These are phyloP conservation scores for Rhynchophorus ferrugineus DNA, from an alignment of 1,140 invertebrate genomes.

Conservation along the genomic window DNA sequence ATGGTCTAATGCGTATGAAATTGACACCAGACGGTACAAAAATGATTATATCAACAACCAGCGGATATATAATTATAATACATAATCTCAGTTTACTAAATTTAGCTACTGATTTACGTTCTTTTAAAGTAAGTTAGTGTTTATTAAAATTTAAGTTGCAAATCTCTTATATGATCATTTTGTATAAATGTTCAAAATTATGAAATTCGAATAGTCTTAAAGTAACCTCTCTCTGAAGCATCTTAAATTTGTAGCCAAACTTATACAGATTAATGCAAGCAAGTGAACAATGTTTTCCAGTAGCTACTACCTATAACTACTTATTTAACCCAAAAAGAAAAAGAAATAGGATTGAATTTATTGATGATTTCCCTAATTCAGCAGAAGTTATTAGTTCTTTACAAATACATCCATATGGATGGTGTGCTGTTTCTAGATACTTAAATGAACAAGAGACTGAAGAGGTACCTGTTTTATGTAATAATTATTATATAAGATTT, in stretches of 20 bases:
- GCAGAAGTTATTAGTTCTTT: slow-evolving; percentile 84
- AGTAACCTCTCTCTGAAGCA: too few relatives aligned
- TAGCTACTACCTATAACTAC: slow-evolving; percentile 69
- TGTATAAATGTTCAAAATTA: too few relatives aligned
- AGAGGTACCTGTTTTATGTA: slow-evolving; percentile 52
- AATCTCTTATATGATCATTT: too few relatives aligned
- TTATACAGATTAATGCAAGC: slow-evolving; percentile 85
- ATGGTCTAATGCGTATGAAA: slow-evolving; percentile 81
- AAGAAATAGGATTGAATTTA: slow-evolving; percentile 80
- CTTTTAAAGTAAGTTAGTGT: slow-evolving; percentile 64
- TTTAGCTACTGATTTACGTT: slow-evolving; percentile 69
- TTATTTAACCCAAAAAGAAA: slow-evolving; percentile 66
- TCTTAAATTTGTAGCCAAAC: slow-evolving; percentile 63
- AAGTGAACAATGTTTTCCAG: slow-evolving; percentile 69
- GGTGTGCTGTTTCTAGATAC: slow-evolving; percentile 81
- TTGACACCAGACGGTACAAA: slow-evolving; percentile 77
- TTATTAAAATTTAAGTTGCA: too few relatives aligned
- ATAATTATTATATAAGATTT: too few relatives aligned
- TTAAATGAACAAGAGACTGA: slow-evolving; percentile 76
- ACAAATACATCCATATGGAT: slow-evolving; percentile 87
- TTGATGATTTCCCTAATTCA: slow-evolving; percentile 87
- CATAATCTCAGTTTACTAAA: slow-evolving; percentile 79
- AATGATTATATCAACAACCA: slow-evolving; percentile 84
- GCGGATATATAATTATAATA: slow-evolving; percentile 82
- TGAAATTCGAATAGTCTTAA: too few relatives aligned